Evolutionary conservation across 2,888 invertebrate species (phyloP), one percentile per base, ranked within the genome.

Genomic region (Craniophora ligustri): DNA sequence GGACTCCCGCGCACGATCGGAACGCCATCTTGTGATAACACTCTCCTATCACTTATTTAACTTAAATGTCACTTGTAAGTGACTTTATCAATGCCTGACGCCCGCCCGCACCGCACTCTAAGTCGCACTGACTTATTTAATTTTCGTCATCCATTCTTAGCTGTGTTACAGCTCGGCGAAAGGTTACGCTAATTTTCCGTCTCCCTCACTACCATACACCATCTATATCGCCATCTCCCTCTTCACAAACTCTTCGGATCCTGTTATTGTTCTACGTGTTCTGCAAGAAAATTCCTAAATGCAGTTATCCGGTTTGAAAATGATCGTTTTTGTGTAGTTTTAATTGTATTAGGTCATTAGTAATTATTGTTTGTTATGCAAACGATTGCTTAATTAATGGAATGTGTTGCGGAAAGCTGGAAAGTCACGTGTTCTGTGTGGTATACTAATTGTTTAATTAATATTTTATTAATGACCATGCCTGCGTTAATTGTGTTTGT

Each of bases 231-330:
- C 67, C 61, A 56, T 78, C 82, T 79, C 79, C 51, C 53, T 85
- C 79, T 18, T 61, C 59, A 72, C 30, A 48, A 74, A 46, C 48
- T 63, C 78, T 81, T 79, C 61, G 81, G 77, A 91, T 91, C 92
- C 90, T 90, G 91, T 92, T 92, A 91, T 89, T 82, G 81, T 85
- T 84, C 72, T 86, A 89, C 91, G 87, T 89, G 90, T 84, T 86
- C 78, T 81, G 88, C 85, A 88, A 90, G 84, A 81, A 72, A 87
- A 90, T 87, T 86, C 49, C 40, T 45, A 70, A 79, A 76, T 74
- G 76, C 71, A 61, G 71, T 75, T 76, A 79, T 74, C 51, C 56
- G 45, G 62, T 67, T 62, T 48, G 40, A 53, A 23, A 66, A 45
- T 32, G 6, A 48, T 31, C n/a, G 30, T 56, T 21, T 51, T 13